Evolutionary conservation across 1,140 invertebrate genomes (phyloP), one percentile per base, ranked within the genome.

Genomic region (Capitella teleta): DNA sequence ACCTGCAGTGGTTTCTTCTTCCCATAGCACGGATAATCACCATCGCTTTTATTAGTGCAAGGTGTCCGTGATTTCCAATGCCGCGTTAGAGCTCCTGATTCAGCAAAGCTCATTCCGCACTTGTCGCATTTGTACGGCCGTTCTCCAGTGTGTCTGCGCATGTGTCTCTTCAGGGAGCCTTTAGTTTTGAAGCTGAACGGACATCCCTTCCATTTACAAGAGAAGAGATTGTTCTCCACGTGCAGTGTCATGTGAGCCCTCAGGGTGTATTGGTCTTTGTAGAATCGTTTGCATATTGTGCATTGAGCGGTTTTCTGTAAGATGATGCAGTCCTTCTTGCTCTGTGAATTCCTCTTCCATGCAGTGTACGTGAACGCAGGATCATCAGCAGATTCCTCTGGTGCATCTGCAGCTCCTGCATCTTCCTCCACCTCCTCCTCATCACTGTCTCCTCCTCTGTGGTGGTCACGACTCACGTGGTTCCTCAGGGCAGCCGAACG

Each of bases 171-270:
- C 5, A 70, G 52, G 2, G 65, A 66, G 5, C 68, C 68, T 53
- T 66, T 70, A 6, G 68, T 70, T 51, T 70, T 70, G 54, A 70
- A 70, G 14, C 61, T 58, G 57, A 64, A 68, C 4, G 55, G 55
- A 54, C 68, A 70, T 18, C 59, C 61, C 8, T 59, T 55, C 43
- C 53, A 45, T 14, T 42, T 50, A 53, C 68, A 70, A 2, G 49
- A 44, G 57, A 56, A 67, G 8, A 62, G 52, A 41, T 66, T 53
- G 5, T 57, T 51, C 37, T 64, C 57, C 25, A 59, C 56, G 48
- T 70, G 68, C 10, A 62, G 66, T 28, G 67, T 38, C 55, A 60
- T 55, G 52, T 70, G 68, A 1, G 61, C 52, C 50, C 61, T 66
- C 25, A 68, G 50, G 24, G 26, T 40, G 38, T 40, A 21, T 19